Evolutionary conservation across 2,888 invertebrate genomes (phyloP).

Genomic region (Hylaea fasciaria): DNA sequence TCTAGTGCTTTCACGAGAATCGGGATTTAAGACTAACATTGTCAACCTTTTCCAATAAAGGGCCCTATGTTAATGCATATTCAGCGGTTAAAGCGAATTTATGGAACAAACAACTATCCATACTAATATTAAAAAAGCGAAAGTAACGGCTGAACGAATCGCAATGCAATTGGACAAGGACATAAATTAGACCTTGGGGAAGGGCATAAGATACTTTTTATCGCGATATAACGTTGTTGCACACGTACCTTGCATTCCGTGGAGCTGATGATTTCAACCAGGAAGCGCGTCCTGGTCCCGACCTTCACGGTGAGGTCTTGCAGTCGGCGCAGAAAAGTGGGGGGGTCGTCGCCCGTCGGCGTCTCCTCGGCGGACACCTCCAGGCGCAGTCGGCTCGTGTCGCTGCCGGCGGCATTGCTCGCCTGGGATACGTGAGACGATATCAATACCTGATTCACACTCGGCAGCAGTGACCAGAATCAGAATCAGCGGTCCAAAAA

Average conservation of each 20-base stretch:
- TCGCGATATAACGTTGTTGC: too few species aligned
- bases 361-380: slow-evolving; percentile 85
- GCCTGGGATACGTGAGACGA: slow-evolving; percentile 57
- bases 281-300: slow-evolving; percentile 93
- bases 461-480: neutral
- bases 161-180: too few species aligned
- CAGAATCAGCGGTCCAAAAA: too few species aligned
- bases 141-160: too few species aligned
- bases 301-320: slow-evolving; percentile 95
- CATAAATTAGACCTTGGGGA: too few species aligned
- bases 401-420: slow-evolving; percentile 86
- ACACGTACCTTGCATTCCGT: slow-evolving; percentile 89
- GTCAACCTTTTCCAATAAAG: too few species aligned
- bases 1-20: slow-evolving; percentile 18
- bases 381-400: slow-evolving; percentile 78
- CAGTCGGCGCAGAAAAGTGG: slow-evolving; percentile 92
- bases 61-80: too few species aligned
- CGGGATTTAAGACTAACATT: neutral
- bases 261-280: slow-evolving; percentile 93
- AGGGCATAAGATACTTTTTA: too few species aligned
- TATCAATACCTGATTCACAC: neutral
- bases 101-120: too few species aligned
- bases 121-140: too few species aligned
- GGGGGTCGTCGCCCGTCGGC: slow-evolving; percentile 89
- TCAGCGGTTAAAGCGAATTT: too few species aligned